phyloP scores from a whole-genome alignment of 2,888 invertebrate species.

The Tetragonisca angustula region DNA sequence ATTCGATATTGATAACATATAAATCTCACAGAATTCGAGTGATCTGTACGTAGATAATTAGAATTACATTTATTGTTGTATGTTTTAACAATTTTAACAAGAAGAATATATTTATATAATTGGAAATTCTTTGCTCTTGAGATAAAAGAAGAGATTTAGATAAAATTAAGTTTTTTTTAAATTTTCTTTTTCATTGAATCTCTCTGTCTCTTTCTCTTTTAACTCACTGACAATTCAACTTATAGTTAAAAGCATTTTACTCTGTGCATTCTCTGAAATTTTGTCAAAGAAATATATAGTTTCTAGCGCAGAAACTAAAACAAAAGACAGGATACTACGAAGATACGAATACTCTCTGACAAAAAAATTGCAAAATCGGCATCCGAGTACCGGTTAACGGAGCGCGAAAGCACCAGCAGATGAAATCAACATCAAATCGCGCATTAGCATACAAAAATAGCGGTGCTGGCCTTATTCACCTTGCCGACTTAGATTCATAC shows the following conservation, averaged over 20 bases:
- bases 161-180: not conserved
- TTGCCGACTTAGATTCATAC: conserved; percentile 41
- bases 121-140: not conserved
- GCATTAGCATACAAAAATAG: conserved; percentile 69
- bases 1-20: not conserved
- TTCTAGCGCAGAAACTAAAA: too few relatives aligned
- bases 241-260: not conserved
- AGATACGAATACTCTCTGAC: conserved; percentile 9
- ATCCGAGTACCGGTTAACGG: conserved; percentile 45
- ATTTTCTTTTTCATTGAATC: not conserved
- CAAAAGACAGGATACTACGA: not conserved
- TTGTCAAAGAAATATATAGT: not conserved
- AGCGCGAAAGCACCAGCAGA: conserved; percentile 56
- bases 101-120: not conserved
- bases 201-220: not conserved
- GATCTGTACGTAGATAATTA: not conserved
- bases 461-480: conserved; percentile 48
- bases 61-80: not conserved
- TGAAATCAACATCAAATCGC: conserved; percentile 59
- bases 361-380: conserved; percentile 50
- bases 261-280: not conserved
- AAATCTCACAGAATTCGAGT: not conserved
- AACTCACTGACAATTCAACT: too few relatives aligned
- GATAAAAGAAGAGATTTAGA: not conserved
- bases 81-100: not conserved